Percentiles rank a stretch among this genome's conserved stretches.
phyloP scores from a whole-genome alignment of 2,113 vertebrate genomes.

The Semicossyphus pulcher region DNA sequence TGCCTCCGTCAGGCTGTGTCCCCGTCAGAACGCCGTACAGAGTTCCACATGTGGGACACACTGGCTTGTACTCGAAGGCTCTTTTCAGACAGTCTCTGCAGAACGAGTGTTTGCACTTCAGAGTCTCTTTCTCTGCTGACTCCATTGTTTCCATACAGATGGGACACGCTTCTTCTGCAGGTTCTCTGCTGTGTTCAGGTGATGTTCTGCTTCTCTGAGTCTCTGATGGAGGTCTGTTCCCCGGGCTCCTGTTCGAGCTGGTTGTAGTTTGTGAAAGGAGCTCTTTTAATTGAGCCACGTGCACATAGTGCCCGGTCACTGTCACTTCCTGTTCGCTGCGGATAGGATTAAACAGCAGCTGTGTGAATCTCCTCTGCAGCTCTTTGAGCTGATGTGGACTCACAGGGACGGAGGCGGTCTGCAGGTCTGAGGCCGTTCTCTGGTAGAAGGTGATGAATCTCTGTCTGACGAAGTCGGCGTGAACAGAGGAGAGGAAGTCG shows the following conservation, averaged over 20 bases:
- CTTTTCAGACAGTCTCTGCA: constrained; percentile 73
- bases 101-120: constrained; percentile 81
- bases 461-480: constrained; percentile 54
- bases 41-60: constrained; percentile 80
- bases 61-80: constrained; percentile 78
- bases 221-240: not conserved
- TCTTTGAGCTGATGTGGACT: not conserved
- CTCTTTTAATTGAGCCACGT: constrained; percentile 49
- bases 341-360: constrained; percentile 47
- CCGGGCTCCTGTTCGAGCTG: not conserved
- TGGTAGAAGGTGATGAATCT: constrained; percentile 81
- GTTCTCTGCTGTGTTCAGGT: not conserved
- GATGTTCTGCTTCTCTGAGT: not conserved
- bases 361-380: constrained; percentile 60
- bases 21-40: constrained; percentile 77
- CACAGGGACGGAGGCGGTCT: constrained; percentile 5
- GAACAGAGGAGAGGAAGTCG: accelerated
- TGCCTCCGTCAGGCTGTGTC: constrained; percentile 75
- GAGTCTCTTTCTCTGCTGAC: constrained; percentile 36
- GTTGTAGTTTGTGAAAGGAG: constrained; percentile 1
- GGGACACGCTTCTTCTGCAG: constrained; percentile 63
- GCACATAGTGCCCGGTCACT: constrained; percentile 60
- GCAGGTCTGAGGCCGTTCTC: constrained; percentile 71
- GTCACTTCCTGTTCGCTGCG: not conserved
- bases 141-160: constrained; percentile 81